phyloP scores from a whole-genome alignment of 2,797 vertebrate genomes.

The Euphonia xanthogaster region DNA sequence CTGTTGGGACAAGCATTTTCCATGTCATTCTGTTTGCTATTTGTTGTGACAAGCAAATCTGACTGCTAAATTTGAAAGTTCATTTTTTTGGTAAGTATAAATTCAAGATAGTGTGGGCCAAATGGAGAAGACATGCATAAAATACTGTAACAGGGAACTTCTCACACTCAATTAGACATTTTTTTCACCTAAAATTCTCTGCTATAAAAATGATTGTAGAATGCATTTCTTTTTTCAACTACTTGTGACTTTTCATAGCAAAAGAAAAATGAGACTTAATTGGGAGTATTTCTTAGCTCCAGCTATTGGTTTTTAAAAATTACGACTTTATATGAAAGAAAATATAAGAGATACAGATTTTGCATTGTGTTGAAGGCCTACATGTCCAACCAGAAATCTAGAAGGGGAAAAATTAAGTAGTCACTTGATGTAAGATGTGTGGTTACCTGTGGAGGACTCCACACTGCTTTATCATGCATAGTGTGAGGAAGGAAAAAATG shows the following conservation, averaged over 20 bases:
- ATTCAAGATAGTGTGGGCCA: background rate
- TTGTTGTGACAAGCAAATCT: background rate
- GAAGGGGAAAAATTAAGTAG: accelerated
- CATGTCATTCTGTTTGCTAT: background rate
- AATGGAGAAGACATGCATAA: background rate
- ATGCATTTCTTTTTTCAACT: background rate
- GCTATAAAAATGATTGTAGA: background rate
- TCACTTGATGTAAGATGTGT: background rate
- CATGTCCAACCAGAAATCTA: background rate
- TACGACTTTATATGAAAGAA: background rate
- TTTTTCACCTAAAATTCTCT: background rate
- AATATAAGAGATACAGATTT: background rate
- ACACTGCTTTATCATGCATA: background rate
- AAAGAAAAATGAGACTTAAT: background rate
- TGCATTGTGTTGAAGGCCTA: background rate
- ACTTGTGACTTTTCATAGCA: background rate
- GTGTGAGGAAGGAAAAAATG: background rate
- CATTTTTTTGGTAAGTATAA: background rate
- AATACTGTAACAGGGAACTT: background rate
- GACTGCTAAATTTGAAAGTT: background rate
- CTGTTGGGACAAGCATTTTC: background rate
- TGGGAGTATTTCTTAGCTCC: background rate
- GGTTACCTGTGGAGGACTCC: background rate
- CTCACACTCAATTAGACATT: background rate
- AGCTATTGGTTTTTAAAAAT: background rate